Conservation (phyloP, 1,140 invertebrate species). For the Diabrotica virgifera region DNA sequence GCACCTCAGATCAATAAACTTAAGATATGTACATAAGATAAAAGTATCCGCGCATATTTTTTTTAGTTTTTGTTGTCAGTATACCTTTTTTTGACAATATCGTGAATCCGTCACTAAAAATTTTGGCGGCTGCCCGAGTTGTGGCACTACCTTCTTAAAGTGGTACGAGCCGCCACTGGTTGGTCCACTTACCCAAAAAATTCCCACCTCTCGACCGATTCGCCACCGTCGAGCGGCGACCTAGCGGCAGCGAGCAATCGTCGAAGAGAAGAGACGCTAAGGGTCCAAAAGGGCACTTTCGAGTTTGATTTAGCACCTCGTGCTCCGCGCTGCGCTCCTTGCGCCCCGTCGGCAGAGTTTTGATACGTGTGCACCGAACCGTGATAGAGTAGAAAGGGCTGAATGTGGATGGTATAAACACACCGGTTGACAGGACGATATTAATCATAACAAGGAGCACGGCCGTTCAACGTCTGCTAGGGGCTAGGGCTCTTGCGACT, state of each 20-base stretch:
- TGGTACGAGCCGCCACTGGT: too few species aligned
- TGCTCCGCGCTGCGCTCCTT: slow-evolving; percentile 13
- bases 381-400: slow-evolving; percentile 41
- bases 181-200: not conserved
- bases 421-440: slow-evolving; percentile 41
- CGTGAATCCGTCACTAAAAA: too few species aligned
- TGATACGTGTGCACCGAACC: slow-evolving; percentile 45
- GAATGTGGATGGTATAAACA: slow-evolving; percentile 37
- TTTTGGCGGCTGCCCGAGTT: too few species aligned
- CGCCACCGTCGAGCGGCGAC: not conserved
- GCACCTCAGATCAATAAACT: too few species aligned
- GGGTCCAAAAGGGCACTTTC: slow-evolving; percentile 7
- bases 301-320: slow-evolving; percentile 20
- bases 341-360: slow-evolving; percentile 42
- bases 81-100: too few species aligned
- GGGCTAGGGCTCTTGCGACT: slow-evolving; percentile 30
- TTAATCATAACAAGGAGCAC: slow-evolving; percentile 43
- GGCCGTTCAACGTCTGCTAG: slow-evolving; percentile 23
- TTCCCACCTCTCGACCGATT: not conserved
- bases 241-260: not conserved
- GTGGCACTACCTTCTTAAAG: too few species aligned
- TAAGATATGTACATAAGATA: too few species aligned
- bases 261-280: slow-evolving; percentile 14
- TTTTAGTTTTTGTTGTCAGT: too few species aligned
- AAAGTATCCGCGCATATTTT: too few species aligned